phyloP scores from a whole-genome alignment of 35 echinoderm and acorn worm genomes.

The Heliocidaris tuberculata region DNA sequence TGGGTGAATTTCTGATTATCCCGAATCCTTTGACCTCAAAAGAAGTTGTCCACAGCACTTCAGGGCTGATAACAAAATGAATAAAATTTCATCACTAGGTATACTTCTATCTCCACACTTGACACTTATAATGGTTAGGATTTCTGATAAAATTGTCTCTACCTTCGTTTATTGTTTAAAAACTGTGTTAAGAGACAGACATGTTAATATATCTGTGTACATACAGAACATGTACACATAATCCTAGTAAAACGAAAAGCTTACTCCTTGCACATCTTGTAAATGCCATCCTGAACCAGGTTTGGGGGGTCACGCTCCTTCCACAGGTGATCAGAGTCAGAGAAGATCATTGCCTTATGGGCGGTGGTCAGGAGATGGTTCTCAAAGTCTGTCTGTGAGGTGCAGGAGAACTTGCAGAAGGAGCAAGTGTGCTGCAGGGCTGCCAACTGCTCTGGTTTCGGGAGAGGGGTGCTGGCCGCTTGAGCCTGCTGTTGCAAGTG shows the following conservation, averaged over 20 bases:
- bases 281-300: conserved; percentile 61
- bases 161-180: too few species aligned
- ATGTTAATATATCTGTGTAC: too few species aligned
- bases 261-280: conserved; percentile 65
- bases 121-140: too few species aligned
- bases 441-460: neutral
- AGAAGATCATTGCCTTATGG: conserved; percentile 69
- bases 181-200: too few species aligned
- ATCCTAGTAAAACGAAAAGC: neutral
- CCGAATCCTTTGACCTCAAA: too few species aligned
- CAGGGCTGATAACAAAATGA: too few species aligned
- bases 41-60: too few species aligned
- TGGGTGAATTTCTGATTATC: neutral
- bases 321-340: conserved; percentile 74
- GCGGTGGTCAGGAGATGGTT: conserved; percentile 55
- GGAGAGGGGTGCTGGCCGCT: neutral
- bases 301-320: conserved; percentile 71
- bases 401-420: conserved; percentile 57
- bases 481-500: conserved; percentile 27
- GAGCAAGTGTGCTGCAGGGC: conserved; percentile 51
- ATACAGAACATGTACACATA: too few species aligned
- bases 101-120: too few species aligned
- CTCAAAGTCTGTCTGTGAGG: conserved; percentile 52
- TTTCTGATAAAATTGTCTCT: too few species aligned
- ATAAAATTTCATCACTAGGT: too few species aligned